phyloP scores from a whole-genome alignment of 2,888 invertebrate species.

The Boloria selene region DNA sequence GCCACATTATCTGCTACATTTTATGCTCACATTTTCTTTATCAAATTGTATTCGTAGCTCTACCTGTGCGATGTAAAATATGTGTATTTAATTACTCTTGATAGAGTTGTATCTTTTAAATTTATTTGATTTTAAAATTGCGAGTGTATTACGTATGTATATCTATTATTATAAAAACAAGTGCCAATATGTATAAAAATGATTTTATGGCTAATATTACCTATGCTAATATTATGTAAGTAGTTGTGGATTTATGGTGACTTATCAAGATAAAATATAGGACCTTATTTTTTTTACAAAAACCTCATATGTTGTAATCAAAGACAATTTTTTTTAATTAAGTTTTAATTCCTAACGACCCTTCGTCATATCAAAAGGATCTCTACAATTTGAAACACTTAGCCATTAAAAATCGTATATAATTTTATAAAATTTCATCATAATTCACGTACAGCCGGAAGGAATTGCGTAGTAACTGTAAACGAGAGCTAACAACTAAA shows the following conservation, averaged over 20 bases:
- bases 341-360: slow-evolving; percentile 13
- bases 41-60: slow-evolving; percentile 20
- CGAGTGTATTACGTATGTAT: background rate
- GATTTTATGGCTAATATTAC: too few species aligned
- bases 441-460: slow-evolving; percentile 36
- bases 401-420: slow-evolving; percentile 35
- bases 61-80: slow-evolving; percentile 20
- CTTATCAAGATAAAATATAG: background rate
- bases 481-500: slow-evolving; percentile 45
- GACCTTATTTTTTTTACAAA: background rate
- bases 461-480: slow-evolving; percentile 42
- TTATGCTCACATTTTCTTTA: slow-evolving; percentile 54
- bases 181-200: too few species aligned
- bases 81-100: slow-evolving; percentile 8
- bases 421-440: background rate
- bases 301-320: slow-evolving; percentile 5
- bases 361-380: slow-evolving; percentile 1
- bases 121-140: background rate
- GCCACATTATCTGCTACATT: slow-evolving; percentile 52
- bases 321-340: slow-evolving; percentile 8
- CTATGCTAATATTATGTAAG: too few species aligned
- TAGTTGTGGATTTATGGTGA: too few species aligned
- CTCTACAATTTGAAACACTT: slow-evolving; percentile 14
- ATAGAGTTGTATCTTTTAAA: slow-evolving; percentile 4
- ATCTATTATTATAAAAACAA: too few species aligned